Conservation (phyloP, 2,113 vertebrate species). For the Atrichornis clamosus region DNA sequence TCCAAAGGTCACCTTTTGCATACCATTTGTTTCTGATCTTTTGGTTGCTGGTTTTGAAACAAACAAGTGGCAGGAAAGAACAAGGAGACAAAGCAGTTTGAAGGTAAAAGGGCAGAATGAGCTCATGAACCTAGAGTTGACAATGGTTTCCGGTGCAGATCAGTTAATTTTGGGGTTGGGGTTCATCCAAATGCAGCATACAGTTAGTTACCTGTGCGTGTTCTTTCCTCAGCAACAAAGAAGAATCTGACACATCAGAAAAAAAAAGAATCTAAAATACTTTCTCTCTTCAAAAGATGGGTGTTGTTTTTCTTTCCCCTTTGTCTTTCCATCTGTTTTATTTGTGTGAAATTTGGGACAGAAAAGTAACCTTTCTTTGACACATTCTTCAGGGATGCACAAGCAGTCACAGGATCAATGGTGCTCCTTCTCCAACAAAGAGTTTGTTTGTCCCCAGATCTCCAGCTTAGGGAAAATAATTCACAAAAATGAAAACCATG, state of each 20-base stretch:
- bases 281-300: background rate
- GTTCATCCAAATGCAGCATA: background rate
- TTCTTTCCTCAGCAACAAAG: background rate
- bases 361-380: background rate
- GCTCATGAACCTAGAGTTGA: background rate
- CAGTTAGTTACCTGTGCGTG: background rate
- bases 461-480: background rate
- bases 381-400: background rate
- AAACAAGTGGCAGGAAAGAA: background rate
- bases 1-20: constrained; percentile 40
- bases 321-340: background rate
- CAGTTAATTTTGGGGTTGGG: background rate
- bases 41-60: constrained; percentile 16
- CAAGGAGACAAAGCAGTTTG: background rate
- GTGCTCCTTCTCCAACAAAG: background rate
- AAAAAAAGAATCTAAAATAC: background rate
- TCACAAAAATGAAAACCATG: background rate
- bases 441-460: background rate
- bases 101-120: constrained; percentile 31
- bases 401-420: background rate
- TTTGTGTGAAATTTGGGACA: background rate
- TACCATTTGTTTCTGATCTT: constrained; percentile 27
- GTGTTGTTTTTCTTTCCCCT: background rate
- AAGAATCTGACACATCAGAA: background rate
- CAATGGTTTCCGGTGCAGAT: background rate